Percentiles rank a stretch among this genome's conserved stretches.
Evolutionary conservation across 2,797 vertebrate species (phyloP).

Genomic region (Liparis tanakae): DNA sequence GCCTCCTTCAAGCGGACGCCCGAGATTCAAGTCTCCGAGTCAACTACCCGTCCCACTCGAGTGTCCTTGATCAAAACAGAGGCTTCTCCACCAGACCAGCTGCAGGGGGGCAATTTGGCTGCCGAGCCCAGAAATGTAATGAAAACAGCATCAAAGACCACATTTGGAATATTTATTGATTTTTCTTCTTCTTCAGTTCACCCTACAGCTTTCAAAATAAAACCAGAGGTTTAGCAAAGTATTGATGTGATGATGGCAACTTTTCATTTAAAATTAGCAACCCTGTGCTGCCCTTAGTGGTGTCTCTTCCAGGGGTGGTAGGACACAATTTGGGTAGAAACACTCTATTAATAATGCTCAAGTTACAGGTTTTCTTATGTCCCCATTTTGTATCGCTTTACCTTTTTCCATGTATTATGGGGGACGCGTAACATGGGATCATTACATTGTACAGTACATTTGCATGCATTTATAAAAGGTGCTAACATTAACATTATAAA

Average conservation of each 20-base stretch:
- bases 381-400: too few species aligned
- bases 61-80: not conserved
- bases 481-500: not conserved
- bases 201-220: not conserved
- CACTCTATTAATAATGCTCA: too few species aligned
- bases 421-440: not conserved
- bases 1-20: not conserved
- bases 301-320: not conserved
- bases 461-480: not conserved
- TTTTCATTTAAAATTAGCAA: not conserved
- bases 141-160: not conserved
- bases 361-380: too few species aligned
- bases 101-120: not conserved
- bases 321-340: not conserved
- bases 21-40: constrained; percentile 9
- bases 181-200: not conserved
- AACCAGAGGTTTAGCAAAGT: too few species aligned
- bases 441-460: not conserved
- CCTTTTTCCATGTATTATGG: too few species aligned
- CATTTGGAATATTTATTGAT: too few species aligned
- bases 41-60: constrained; percentile 5
- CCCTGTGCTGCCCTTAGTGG: too few species aligned
- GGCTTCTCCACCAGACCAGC: not conserved
- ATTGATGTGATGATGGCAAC: not conserved
- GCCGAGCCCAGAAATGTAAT: not conserved